phyloP scores from a whole-genome alignment of 2,113 vertebrate species.

The Tretioscincus oriximinensis region DNA sequence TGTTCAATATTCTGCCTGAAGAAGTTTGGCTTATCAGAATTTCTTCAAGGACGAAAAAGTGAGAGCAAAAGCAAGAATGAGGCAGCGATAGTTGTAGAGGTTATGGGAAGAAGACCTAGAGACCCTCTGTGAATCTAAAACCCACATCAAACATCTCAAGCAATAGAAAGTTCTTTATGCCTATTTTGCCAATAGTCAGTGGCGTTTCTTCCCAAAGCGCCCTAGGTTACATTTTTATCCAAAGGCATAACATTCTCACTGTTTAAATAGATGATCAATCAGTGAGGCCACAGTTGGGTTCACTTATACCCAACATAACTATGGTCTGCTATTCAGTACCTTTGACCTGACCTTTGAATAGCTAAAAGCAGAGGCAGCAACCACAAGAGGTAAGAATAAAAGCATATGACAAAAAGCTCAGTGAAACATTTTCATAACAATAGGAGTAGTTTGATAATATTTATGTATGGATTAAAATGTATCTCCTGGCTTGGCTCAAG shows the following conservation, averaged over 20 bases:
- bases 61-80: too few relatives aligned
- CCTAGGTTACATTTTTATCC: conserved; percentile 61
- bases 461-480: conserved; percentile 33
- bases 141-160: conserved; percentile 54
- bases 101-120: conserved; percentile 63
- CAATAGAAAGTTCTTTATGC: conserved; percentile 62
- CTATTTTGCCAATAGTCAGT: conserved; percentile 59
- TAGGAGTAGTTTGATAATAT: conserved; percentile 59
- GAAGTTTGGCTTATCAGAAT: conserved; percentile 38
- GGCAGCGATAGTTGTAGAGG: conserved; percentile 26
- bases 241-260: conserved; percentile 63
- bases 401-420: conserved; percentile 56
- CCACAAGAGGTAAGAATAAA: conserved; percentile 56
- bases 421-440: conserved; percentile 69
- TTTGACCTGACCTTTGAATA: conserved; percentile 67
- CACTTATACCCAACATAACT: conserved; percentile 59
- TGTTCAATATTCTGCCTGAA: conserved; percentile 38
- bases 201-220: conserved; percentile 51
- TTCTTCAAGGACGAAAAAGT: conserved; percentile 36
- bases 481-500: conserved; percentile 48
- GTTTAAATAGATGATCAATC: conserved; percentile 65
- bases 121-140: conserved; percentile 54
- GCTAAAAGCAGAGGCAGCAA: conserved; percentile 59
- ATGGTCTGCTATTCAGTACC: conserved; percentile 58
- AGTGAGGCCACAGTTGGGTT: conserved; percentile 66